phyloP scores from a whole-genome alignment of 2,888 invertebrate species.

The Apodemia duryi region DNA sequence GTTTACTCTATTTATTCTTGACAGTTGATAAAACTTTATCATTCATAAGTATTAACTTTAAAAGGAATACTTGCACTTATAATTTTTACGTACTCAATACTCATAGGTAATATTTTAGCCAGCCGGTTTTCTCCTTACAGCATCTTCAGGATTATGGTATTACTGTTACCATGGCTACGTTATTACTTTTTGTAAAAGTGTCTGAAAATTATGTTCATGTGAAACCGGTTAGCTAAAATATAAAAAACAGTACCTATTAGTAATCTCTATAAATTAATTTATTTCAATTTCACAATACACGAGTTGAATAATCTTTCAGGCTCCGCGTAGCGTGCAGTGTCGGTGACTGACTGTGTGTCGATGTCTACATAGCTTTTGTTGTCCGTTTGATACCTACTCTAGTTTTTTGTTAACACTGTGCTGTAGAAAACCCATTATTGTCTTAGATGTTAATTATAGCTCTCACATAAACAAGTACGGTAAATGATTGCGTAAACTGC shows the following conservation, averaged over 20 bases:
- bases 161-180: too few relatives aligned
- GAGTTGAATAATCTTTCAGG: constrained; percentile 43
- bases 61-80: background rate
- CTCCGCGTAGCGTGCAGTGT: constrained; percentile 44
- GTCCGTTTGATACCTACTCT: constrained; percentile 50
- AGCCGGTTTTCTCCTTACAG: too few relatives aligned
- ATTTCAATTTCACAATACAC: constrained; percentile 14
- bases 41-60: too few relatives aligned
- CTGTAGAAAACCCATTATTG: constrained; percentile 46
- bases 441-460: constrained; percentile 29
- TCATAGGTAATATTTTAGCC: too few relatives aligned
- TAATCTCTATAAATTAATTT: background rate
- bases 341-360: constrained; percentile 45
- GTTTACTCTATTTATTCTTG: background rate
- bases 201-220: too few relatives aligned
- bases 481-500: background rate
- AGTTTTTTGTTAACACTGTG: constrained; percentile 42
- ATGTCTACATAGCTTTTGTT: constrained; percentile 51
- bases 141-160: too few relatives aligned
- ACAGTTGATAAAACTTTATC: background rate
- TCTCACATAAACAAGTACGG: background rate
- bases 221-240: too few relatives aligned
- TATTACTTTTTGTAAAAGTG: too few relatives aligned
- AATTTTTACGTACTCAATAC: too few relatives aligned
- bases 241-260: too few relatives aligned